Conservation (phyloP, 2,113 vertebrate species). For the Callipepla squamata region DNA sequence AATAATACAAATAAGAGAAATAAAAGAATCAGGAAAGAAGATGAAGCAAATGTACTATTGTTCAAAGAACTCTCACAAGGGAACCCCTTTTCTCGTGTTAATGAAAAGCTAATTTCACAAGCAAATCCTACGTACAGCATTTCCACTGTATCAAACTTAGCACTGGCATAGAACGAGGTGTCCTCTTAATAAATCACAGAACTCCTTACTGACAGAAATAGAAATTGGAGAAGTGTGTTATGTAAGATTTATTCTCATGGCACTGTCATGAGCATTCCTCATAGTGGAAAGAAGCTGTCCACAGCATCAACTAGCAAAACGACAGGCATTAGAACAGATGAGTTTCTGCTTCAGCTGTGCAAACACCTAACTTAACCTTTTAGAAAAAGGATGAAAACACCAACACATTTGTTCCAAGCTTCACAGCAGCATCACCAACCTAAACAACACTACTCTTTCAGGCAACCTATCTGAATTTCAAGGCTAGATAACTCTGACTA, state of each 20-base stretch:
- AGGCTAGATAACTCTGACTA: background rate
- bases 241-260: background rate
- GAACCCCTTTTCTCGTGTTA: background rate
- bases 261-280: background rate
- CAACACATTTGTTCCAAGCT: background rate
- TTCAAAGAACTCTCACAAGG: background rate
- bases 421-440: background rate
- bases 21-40: background rate
- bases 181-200: background rate
- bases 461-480: background rate
- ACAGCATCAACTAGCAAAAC: background rate
- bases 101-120: background rate
- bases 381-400: background rate
- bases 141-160: background rate
- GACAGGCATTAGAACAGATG: background rate
- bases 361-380: background rate
- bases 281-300: background rate
- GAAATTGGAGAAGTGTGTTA: background rate
- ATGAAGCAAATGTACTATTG: background rate
- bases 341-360: background rate
- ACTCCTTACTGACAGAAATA: background rate
- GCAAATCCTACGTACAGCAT: background rate
- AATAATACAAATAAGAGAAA: background rate
- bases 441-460: background rate
- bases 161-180: background rate